Percentiles rank a stretch among this genome's conserved stretches.
These are phyloP conservation scores for Cynaeus angustus DNA, from an alignment of 2,888 invertebrate genomes.

Conservation along the genomic window DNA sequence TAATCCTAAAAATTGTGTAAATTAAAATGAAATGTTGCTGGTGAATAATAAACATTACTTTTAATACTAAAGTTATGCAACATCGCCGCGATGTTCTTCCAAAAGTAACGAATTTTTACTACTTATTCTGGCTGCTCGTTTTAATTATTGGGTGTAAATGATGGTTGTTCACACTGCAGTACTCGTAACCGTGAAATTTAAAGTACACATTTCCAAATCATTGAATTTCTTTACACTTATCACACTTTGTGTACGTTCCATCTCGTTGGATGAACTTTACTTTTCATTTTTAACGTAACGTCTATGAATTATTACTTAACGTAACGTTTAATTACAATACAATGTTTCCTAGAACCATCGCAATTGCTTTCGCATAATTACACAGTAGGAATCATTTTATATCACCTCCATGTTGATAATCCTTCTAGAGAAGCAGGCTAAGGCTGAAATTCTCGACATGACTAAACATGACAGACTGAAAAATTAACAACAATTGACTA, in stretches of 20 bases:
- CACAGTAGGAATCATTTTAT: slow-evolving; percentile 23
- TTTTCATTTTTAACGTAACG: slow-evolving; percentile 42
- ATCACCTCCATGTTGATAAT: slow-evolving; percentile 26
- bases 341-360: slow-evolving; percentile 40
- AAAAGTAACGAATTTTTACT: slow-evolving; percentile 24
- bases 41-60: slow-evolving; percentile 40
- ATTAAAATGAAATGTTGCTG: slow-evolving; percentile 38
- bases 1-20: slow-evolving; percentile 48
- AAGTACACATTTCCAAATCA: slow-evolving; percentile 32
- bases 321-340: slow-evolving; percentile 46
- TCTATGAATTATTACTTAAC: slow-evolving; percentile 41
- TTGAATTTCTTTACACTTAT: slow-evolving; percentile 33
- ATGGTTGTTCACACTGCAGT: too few species aligned
- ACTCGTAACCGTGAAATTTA: slow-evolving; percentile 17
- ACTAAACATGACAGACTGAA: slow-evolving; percentile 13
- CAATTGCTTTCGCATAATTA: slow-evolving; percentile 48
- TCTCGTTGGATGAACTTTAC: slow-evolving; percentile 10
- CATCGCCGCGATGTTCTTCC: slow-evolving; percentile 18
- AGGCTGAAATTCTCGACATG: slow-evolving; percentile 18
- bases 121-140: too few species aligned
- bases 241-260: slow-evolving; percentile 4
- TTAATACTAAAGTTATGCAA: slow-evolving; percentile 14
- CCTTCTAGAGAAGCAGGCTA: slow-evolving; percentile 4
- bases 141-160: too few species aligned
- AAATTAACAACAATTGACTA: slow-evolving; percentile 25